phyloP scores from a whole-genome alignment of 1,140 invertebrate genomes.

The Latrodectus geometricus region DNA sequence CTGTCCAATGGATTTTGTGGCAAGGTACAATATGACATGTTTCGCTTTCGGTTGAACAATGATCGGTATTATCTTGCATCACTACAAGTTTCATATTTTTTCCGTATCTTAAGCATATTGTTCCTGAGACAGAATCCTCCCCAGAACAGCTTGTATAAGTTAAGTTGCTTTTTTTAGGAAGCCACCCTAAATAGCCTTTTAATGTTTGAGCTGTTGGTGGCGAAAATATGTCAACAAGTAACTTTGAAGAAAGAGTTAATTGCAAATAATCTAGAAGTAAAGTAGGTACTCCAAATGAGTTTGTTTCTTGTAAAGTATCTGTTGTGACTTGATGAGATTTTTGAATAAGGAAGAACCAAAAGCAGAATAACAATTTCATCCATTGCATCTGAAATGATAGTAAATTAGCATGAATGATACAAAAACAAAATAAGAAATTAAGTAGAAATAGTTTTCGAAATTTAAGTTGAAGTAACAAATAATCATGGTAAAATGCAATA shows the following conservation, averaged over 20 bases:
- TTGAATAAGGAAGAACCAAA: no score
- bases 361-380: no score
- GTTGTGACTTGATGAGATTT: neutral
- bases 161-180: conserved; percentile 29
- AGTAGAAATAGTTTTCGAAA: no score
- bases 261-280: conserved; percentile 29
- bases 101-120: conserved; percentile 30
- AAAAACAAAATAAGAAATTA: no score
- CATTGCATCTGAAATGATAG: no score
- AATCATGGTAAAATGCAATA: no score
- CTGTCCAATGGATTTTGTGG: conserved; percentile 39
- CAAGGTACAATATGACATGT: conserved; percentile 32
- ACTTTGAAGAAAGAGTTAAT: conserved; percentile 38
- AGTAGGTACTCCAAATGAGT: conserved; percentile 28
- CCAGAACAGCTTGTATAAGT: conserved; percentile 28
- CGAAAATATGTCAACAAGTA: conserved; percentile 30
- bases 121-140: neutral
- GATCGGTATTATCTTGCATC: conserved; percentile 13
- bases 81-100: conserved; percentile 33
- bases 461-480: no score
- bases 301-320: neutral
- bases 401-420: no score
- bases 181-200: conserved; percentile 49
- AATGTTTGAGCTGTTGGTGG: neutral
- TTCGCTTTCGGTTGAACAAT: conserved; percentile 11